Evolutionary conservation across 2,797 vertebrate species (phyloP), one percentile per base, ranked within the genome.

Genomic region (Moxostoma hubbsi): DNA sequence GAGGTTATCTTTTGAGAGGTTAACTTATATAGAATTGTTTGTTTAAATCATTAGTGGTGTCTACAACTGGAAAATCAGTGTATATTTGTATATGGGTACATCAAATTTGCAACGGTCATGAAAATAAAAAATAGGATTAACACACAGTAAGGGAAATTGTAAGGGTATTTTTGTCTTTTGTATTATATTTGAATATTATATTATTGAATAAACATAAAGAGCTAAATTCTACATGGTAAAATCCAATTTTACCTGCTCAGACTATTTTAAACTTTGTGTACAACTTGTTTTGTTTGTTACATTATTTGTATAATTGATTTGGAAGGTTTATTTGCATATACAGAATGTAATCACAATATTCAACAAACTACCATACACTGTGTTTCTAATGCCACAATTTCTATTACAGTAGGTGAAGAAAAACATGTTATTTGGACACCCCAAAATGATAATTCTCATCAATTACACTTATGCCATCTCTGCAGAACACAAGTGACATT

Each of bases 1-100:
- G 84, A 85, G 75, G 73, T 84, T 73, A 71, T 58, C 36, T 50
- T 79, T 79, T 77, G 49, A 66, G 49, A 62, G 59, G 24, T 77
- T 70, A 73, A 45, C 57, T 62, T 54, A 43, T 46, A 80, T 47
- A 2, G 36, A 73, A 75, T 50, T 53, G 61, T 62, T 49, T 16
- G 3, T 72, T 57, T 75, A 36, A 36, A 36, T 67, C 15, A 50
- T 74, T 58, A 45, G 70, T 64, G 47, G 36, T 36, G 36, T 36
- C 36, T 36, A 55, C 15, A 74, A 49, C 13, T 36, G 5, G n/a
- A 63, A 63, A 59, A 36, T 13, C 18, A 12, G 7, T 67, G 8
- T 65, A 71, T 6, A 71, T 18, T 16, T 65, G 12, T 62, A 43
- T 1, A 55, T 15, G 18, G n/a, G 7, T 50, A 11, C 11, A 54